A percentile compares a stretch with the other conserved stretches of the same genome.
Evolutionary conservation across 2,888 invertebrate genomes (phyloP).

Genomic region (Heteromyza rotundicornis): DNA sequence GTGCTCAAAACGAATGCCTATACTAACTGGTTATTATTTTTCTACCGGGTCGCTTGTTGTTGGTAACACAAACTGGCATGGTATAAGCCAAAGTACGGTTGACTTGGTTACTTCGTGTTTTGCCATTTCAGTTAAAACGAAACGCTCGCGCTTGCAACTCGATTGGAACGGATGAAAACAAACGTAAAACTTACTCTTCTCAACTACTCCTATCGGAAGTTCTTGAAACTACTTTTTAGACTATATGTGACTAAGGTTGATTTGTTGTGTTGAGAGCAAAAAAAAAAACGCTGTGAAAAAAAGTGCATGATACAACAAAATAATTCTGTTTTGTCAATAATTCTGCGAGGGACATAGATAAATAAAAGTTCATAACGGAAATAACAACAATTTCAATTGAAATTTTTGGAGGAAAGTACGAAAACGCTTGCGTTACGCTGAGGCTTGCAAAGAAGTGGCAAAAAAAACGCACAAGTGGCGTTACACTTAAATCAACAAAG

Average conservation of each 20-base stretch:
- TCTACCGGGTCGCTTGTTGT: slow-evolving; percentile 5
- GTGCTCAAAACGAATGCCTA: too few relatives aligned
- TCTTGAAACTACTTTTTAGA: slow-evolving; percentile 8
- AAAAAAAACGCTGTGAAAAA: neutral
- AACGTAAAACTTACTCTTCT: slow-evolving; percentile 1
- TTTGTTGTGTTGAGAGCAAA: neutral
- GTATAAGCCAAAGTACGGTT: slow-evolving; percentile 25
- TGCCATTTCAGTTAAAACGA: slow-evolving; percentile 49
- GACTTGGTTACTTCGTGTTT: slow-evolving; percentile 52
- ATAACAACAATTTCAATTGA: slow-evolving; percentile 22
- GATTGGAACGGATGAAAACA: slow-evolving; percentile 24
- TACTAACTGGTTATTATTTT: too few relatives aligned
- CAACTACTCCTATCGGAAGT: slow-evolving; percentile 8
- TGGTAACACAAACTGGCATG: slow-evolving; percentile 8
- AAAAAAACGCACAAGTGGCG: slow-evolving; percentile 23
- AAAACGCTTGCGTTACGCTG: slow-evolving; percentile 36
- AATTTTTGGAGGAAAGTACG: slow-evolving; percentile 28
- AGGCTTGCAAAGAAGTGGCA: slow-evolving; percentile 16
- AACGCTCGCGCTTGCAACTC: slow-evolving; percentile 49
- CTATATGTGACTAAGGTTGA: neutral
- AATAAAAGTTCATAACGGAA: slow-evolving; percentile 29
- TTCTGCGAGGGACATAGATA: slow-evolving; percentile 15
- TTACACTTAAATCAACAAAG: slow-evolving; percentile 47
- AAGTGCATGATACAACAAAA: slow-evolving; percentile 1
- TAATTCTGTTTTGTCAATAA: slow-evolving; percentile 51